phyloP scores from a whole-genome alignment of 2,797 vertebrate species.

The Hylomyscus alleni region DNA sequence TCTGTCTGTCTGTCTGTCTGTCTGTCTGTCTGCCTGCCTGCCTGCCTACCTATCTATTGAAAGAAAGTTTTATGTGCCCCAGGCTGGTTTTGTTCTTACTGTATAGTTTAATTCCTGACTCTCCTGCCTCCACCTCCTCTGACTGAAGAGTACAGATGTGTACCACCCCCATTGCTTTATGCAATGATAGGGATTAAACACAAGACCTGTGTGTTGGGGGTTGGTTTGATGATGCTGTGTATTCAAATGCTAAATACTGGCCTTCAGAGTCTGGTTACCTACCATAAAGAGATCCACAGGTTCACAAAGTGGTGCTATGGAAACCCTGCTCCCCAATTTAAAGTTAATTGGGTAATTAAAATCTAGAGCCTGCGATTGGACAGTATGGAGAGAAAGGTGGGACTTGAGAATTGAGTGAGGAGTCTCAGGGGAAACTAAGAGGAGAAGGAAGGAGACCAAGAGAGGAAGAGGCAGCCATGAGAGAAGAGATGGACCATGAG shows the following conservation, averaged over 20 bases:
- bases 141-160: too few species aligned
- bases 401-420: background rate
- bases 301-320: background rate
- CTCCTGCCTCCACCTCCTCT: background rate
- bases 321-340: background rate
- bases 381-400: background rate
- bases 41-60: background rate
- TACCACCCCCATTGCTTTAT: background rate
- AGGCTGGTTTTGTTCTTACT: background rate
- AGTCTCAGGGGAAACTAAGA: background rate
- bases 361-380: background rate
- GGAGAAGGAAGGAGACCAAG: background rate
- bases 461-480: background rate
- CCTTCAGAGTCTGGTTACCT: background rate
- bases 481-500: background rate
- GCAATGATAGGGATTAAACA: background rate
- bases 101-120: background rate
- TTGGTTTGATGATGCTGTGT: background rate
- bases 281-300: background rate
- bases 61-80: background rate
- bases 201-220: background rate
- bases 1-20: background rate
- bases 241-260: background rate
- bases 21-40: accelerated
- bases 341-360: background rate